Evolutionary conservation across 2,888 invertebrate genomes (phyloP).

Genomic region (Xestobium rufovillosum): DNA sequence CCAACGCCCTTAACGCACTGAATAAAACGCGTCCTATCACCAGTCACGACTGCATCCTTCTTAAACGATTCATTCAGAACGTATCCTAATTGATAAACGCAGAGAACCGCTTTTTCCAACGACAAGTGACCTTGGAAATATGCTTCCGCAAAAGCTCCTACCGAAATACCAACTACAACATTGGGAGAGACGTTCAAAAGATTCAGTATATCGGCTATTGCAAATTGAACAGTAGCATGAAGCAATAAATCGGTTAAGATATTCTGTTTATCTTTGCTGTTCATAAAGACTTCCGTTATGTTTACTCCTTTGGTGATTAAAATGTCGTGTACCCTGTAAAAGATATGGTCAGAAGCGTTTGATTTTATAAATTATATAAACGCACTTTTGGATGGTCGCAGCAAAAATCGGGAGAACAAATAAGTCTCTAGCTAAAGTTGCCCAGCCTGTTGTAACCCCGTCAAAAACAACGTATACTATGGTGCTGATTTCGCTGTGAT

Average conservation of each 20-base stretch:
- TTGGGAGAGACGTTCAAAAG: slow-evolving; percentile 39
- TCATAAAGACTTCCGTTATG: slow-evolving; percentile 17
- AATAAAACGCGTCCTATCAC: neutral
- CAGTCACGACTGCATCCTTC: no score
- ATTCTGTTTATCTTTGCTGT: slow-evolving; percentile 10
- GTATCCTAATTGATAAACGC: slow-evolving; percentile 48
- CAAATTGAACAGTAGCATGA: slow-evolving; percentile 51
- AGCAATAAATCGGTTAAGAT: slow-evolving; percentile 16
- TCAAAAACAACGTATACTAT: slow-evolving; percentile 61
- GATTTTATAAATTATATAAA: neutral
- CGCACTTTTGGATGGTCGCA: slow-evolving; percentile 57
- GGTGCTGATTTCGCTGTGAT: slow-evolving; percentile 5
- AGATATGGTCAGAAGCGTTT: neutral
- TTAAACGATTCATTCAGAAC: no score
- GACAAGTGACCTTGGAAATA: slow-evolving; percentile 86
- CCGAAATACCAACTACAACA: slow-evolving; percentile 58
- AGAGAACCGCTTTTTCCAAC: slow-evolving; percentile 70
- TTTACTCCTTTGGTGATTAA: slow-evolving; percentile 19
- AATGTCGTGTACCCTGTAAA: slow-evolving; percentile 24
- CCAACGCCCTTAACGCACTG: neutral
- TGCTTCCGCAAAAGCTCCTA: slow-evolving; percentile 84
- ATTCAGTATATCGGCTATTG: slow-evolving; percentile 44
- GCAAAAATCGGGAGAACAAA: slow-evolving; percentile 68
- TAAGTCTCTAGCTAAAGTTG: slow-evolving; percentile 71
- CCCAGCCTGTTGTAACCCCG: slow-evolving; percentile 88